Evolutionary conservation across 2,113 vertebrate genomes (phyloP), one percentile per base, ranked within the genome.

Genomic region (Synodontis membranacea): DNA sequence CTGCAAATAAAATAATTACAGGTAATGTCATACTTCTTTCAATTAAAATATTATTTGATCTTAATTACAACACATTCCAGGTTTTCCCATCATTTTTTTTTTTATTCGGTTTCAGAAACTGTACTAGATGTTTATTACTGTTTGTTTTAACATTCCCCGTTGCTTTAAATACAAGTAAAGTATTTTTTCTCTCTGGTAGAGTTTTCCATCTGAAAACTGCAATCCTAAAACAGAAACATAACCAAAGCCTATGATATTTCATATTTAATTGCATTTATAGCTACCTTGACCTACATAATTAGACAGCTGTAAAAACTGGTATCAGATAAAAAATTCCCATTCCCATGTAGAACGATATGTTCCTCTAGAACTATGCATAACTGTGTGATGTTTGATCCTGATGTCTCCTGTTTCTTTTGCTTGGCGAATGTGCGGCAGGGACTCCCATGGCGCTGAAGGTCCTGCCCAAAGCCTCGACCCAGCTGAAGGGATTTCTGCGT

Each of bases 391-490:
- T n/a, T 37, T 75, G 68, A 82, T 52, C 78, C 56, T 54, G 31
- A 31, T 44, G 50, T 86, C 80, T 76, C 56, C 34, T 86, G 88
- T 79, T 83, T 75, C 52, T 88, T 56, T 19, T 25, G 15, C 37
- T 75, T 88, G 75, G 31, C 14, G 15, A 44, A 10, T 84, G 52
- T 80, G 86, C 28, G 60, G 5, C 90, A 97, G 97, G 98, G 48
- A 98, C 97, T 0, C 94, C 95, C 12, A 96, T 99, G 96, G 98
- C 97, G 3, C 95, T 99, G 91, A 99, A 99, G 88, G 95, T 98
- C 83, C 95, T 99, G 76, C 96, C 97, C 1, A 99, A 98, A 93
- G 89, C 94, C 42, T 96, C 96, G 0, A 99, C 97, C 0, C 96
- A 97, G 88, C 94, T 97, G 83, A 96, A 97, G 7, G 94, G 96